phyloP scores from a whole-genome alignment of 2,113 vertebrate species.

The Aspiorhynchus laticeps region DNA sequence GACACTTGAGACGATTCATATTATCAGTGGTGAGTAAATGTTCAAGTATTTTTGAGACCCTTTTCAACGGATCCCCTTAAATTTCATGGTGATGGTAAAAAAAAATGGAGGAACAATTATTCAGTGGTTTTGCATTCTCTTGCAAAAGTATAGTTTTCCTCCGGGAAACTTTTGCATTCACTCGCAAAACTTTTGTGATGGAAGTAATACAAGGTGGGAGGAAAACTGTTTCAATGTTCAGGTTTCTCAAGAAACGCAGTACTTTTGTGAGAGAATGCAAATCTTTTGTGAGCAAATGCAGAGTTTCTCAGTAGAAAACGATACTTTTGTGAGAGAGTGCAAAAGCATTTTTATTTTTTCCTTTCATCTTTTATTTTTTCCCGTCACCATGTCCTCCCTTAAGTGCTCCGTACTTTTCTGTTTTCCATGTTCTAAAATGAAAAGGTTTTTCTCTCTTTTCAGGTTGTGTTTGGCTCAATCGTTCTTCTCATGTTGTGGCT shows the following conservation, averaged over 20 bases:
- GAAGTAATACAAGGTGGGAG: background rate
- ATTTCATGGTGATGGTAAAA: background rate
- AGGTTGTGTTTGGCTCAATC: slow-evolving; percentile 98
- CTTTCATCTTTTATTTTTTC: background rate
- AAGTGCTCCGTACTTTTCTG: background rate
- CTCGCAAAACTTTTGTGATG: background rate
- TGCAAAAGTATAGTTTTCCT: background rate
- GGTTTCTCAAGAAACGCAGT: background rate
- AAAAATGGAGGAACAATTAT: no score
- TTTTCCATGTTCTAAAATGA: background rate
- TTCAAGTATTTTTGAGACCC: background rate
- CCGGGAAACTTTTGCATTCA: background rate
- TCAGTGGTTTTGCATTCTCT: background rate
- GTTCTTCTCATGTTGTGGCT: slow-evolving; percentile 98
- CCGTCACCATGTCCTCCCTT: background rate
- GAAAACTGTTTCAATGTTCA: background rate
- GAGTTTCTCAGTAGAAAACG: background rate
- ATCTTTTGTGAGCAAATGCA: background rate
- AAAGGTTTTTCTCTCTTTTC: slow-evolving; percentile 34
- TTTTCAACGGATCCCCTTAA: background rate
- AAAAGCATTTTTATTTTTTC: background rate
- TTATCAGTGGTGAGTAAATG: slow-evolving; percentile 88
- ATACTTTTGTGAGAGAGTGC: background rate
- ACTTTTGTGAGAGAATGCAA: background rate
- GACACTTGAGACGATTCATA: slow-evolving; percentile 94